These are phyloP conservation scores for Pipistrellus kuhlii DNA, from an alignment of 2,797 vertebrate species.

Conservation along the genomic window DNA sequence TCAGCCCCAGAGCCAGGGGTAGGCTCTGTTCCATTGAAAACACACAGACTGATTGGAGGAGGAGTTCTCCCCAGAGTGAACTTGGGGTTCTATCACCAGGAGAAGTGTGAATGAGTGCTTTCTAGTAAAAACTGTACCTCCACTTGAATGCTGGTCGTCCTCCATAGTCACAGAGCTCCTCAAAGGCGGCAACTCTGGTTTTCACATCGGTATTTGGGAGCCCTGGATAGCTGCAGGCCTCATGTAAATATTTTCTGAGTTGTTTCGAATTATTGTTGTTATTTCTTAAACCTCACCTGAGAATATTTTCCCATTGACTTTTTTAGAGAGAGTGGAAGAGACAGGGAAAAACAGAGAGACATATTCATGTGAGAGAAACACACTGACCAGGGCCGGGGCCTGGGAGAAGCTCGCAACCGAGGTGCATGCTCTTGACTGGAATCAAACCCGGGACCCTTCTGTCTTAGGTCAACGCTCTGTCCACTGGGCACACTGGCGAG, in stretches of 20 bases:
- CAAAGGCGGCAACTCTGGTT: neutral
- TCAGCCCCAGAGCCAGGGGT: neutral
- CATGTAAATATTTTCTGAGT: constrained; percentile 32
- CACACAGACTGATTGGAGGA: neutral
- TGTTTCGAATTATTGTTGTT: constrained; percentile 27
- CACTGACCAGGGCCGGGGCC: neutral
- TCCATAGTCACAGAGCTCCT: neutral
- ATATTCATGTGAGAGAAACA: neutral
- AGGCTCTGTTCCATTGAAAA: neutral
- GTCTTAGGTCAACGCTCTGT: neutral
- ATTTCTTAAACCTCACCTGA: neutral
- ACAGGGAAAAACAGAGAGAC: neutral
- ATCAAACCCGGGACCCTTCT: neutral
- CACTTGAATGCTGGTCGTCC: neutral
- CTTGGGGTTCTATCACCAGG: neutral
- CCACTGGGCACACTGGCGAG: neutral
- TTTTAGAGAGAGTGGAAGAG: neutral
- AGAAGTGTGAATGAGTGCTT: neutral
- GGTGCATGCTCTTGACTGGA: neutral
- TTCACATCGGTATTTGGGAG: neutral
- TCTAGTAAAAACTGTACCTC: neutral
- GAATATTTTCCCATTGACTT: neutral
- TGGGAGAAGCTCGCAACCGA: neutral
- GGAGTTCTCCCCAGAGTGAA: neutral
- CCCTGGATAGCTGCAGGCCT: neutral